phyloP scores from a whole-genome alignment of 2,888 invertebrate genomes.

The Merodon equestris region DNA sequence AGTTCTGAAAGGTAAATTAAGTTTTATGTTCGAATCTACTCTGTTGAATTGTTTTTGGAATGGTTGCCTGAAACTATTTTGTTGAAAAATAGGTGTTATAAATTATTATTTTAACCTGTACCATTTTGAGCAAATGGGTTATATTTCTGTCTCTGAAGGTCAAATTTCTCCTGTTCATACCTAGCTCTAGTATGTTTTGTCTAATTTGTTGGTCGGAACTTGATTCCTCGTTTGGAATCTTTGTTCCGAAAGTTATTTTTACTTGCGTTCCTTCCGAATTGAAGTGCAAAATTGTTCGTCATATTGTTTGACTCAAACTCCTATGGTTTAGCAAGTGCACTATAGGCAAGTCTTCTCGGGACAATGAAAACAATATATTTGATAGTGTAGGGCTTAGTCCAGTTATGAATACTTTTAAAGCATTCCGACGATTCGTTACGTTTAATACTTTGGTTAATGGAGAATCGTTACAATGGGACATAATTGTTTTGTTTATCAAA shows the following conservation, averaged over 20 bases:
- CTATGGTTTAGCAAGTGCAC: constrained; percentile 34
- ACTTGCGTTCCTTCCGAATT: background rate
- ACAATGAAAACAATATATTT: constrained; percentile 40
- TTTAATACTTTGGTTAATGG: constrained; percentile 28
- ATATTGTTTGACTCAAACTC: constrained; percentile 8
- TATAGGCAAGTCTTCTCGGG: constrained; percentile 39
- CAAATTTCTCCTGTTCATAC: no score
- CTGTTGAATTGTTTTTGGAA: no score
- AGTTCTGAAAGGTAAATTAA: no score
- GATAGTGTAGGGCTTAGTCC: constrained; percentile 18
- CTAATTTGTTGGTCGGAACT: background rate
- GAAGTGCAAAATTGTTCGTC: background rate
- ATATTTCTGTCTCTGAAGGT: no score
- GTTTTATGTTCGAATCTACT: no score
- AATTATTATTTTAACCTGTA: no score
- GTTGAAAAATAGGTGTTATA: no score
- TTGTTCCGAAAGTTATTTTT: background rate
- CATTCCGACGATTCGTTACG: constrained; percentile 22
- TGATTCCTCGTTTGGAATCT: background rate
- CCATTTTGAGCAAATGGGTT: no score
- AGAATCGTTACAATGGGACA: constrained; percentile 13
- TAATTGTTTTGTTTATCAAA: constrained; percentile 1
- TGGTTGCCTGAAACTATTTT: no score
- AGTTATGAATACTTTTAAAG: constrained; percentile 32
- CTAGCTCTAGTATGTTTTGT: no score